Conservation (phyloP, 2,888 invertebrate species). For the Mythimna impura region DNA sequence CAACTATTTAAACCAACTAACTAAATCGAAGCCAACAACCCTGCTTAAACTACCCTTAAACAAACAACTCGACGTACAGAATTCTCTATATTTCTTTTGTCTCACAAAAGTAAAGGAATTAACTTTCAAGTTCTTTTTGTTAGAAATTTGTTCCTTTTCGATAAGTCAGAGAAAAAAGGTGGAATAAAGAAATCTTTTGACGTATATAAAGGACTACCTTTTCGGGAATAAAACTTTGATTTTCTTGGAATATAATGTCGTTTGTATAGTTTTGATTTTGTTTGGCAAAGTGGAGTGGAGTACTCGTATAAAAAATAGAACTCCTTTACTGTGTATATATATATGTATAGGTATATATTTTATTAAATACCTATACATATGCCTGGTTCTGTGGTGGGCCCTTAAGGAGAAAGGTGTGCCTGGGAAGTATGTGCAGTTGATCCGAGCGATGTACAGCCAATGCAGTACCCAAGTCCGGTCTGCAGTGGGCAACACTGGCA, state of each 20-base stretch:
- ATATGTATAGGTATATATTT: no score
- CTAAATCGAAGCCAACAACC: slow-evolving; percentile 28
- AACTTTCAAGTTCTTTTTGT: slow-evolving; percentile 61
- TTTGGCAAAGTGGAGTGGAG: slow-evolving; percentile 3
- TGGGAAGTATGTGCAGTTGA: no score
- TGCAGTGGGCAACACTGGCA: no score
- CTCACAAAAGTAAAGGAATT: slow-evolving; percentile 60
- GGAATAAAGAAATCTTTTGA: slow-evolving; percentile 61
- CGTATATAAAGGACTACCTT: slow-evolving; percentile 49
- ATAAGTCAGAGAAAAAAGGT: slow-evolving; percentile 49
- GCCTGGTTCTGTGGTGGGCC: no score
- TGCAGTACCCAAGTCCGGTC: no score
- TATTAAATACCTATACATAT: no score
- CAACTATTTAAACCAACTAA: slow-evolving; percentile 14
- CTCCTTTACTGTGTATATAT: no score
- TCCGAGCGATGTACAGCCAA: no score
- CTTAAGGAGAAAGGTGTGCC: no score
- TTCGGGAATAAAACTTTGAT: slow-evolving; percentile 35
- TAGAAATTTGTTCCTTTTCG: slow-evolving; percentile 51
- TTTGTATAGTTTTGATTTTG: slow-evolving; percentile 29
- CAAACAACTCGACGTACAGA: slow-evolving; percentile 40
- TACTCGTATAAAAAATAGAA: no score
- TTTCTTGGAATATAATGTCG: slow-evolving; percentile 40
- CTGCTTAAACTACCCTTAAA: slow-evolving; percentile 10
- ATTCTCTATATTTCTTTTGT: slow-evolving; percentile 56